Evolutionary conservation across 2,888 invertebrate genomes (phyloP), one percentile per base, ranked within the genome.

Genomic region (Strigamia maritima): DNA sequence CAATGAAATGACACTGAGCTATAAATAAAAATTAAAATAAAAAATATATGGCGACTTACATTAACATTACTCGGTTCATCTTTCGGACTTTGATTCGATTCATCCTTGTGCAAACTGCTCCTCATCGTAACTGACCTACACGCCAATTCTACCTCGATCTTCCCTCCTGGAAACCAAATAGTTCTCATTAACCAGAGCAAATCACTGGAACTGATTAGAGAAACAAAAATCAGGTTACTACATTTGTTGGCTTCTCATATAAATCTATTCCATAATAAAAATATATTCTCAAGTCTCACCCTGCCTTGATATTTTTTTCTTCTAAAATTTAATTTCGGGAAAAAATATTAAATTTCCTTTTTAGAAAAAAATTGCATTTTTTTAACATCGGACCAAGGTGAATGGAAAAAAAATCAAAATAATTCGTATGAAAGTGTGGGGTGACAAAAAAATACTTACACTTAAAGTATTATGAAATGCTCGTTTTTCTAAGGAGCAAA

Each of bases 141-240:
- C 24, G n/a, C 28, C 26, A 28, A 24, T 70, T 70, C 70, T 70
- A 70, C 28, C 70, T 70, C 70, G 70, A 54, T 70, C 70, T 70
- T 70, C 70, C n/a, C 70, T 70, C 70, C 70, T 70, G n/a, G 70
- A 70, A 70, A 28, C 28, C 70, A 70, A 28, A 70, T 19, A 70
- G 28, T 70, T 70, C 70, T 70, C 70, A 70, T 70, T 70, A 70
- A 70, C 28, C 12, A 70, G 2, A 70, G 28, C n/a, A 24, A 70
- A 70, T 70, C 70, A 70, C 70, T 70, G 70, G 70, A 70, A 70
- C 24, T 70, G 70, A 70, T 70, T 54, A 54, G 16, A 28, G 70
- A 70, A 70, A 70, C 26, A 28, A 70, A 70, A 70, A 70, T 70
- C 70, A 70, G n/a, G 28, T 70, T 70, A 54, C 54, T 19, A 54